Percentiles rank a stretch among this genome's conserved stretches.
Evolutionary conservation across 2,888 invertebrate genomes (phyloP).

Genomic region (Choristoneura rosaceana): DNA sequence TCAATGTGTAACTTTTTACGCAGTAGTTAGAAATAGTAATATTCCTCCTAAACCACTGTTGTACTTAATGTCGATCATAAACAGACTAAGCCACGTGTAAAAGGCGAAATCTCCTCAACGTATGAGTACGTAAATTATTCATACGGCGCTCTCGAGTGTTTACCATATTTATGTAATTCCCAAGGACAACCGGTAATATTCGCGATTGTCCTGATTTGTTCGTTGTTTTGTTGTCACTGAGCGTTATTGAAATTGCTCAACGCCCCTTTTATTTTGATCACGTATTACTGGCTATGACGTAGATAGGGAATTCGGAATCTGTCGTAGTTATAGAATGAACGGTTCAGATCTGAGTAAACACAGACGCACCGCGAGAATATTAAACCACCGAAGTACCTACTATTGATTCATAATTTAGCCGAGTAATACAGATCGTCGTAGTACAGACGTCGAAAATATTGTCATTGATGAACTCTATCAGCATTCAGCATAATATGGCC

Average conservation of each 20-base stretch:
- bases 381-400: too few species aligned
- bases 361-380: too few species aligned
- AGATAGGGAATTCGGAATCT: background rate
- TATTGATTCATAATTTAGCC: too few species aligned
- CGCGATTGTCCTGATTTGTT: conserved; percentile 27
- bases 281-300: background rate
- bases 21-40: background rate
- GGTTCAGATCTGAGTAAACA: background rate
- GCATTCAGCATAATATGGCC: too few species aligned
- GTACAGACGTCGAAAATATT: too few species aligned
- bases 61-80: conserved; percentile 12
- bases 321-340: background rate
- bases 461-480: too few species aligned
- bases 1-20: background rate
- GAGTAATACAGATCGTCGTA: too few species aligned
- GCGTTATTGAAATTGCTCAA: conserved; percentile 19
- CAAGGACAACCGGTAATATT: conserved; percentile 35
- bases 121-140: conserved; percentile 33
- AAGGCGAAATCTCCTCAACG: conserved; percentile 18
- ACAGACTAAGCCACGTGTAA: conserved; percentile 24
- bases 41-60: background rate
- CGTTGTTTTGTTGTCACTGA: conserved; percentile 15
- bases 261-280: conserved; percentile 28
- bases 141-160: conserved; percentile 27
- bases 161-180: conserved; percentile 33